Percentiles rank a stretch among this genome's conserved stretches.
These are phyloP conservation scores for Enhydra lutris DNA, from an alignment of 2,113 vertebrate species.

Conservation along the genomic window DNA sequence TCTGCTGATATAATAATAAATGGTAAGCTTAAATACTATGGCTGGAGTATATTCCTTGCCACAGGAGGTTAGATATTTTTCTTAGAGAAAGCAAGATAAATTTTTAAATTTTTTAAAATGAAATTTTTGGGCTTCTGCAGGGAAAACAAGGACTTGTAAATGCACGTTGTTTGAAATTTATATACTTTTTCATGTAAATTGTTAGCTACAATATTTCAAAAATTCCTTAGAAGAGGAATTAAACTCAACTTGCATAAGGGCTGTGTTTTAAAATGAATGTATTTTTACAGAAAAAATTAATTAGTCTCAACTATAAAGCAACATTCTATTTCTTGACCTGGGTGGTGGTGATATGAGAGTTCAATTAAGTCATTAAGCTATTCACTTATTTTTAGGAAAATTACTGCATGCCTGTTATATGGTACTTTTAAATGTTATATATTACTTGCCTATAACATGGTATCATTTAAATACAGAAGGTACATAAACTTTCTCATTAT, in stretches of 20 bases:
- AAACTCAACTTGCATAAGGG: background rate
- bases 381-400: background rate
- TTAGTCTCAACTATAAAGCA: background rate
- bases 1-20: background rate
- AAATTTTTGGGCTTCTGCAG: background rate
- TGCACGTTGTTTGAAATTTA: background rate
- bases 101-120: constrained; percentile 15
- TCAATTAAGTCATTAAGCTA: background rate
- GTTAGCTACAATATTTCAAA: background rate
- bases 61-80: background rate
- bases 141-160: background rate
- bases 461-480: background rate
- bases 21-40: background rate
- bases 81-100: background rate
- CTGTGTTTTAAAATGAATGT: background rate
- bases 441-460: background rate
- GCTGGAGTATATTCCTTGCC: background rate
- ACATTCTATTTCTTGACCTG: background rate
- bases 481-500: background rate
- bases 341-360: background rate
- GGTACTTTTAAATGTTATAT: background rate
- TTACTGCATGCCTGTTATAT: background rate
- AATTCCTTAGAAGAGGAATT: background rate
- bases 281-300: background rate
- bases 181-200: background rate